Base-by-base conservation (phyloP, 1,140 invertebrate species). In the Drosophila kohkoa region DNA sequence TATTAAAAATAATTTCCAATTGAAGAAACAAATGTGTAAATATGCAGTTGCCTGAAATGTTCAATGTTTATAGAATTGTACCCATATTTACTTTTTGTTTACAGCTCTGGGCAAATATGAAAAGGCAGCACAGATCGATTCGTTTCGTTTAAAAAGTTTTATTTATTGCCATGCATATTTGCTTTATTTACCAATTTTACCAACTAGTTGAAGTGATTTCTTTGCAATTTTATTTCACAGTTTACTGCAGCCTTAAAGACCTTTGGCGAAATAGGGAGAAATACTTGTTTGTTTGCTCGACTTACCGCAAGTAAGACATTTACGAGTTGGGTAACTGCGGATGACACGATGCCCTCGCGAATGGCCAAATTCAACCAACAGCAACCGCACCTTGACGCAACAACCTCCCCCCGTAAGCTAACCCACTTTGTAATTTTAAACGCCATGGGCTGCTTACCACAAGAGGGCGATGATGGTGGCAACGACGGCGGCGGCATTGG, bases 311-410 rank as follows among this genome's bases (percentile, higher is more conserved):
- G 28, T 68, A 43, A 57, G 58, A 70, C 72, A 75, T 69, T 69
- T 69, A 75, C 59, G 72, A 69, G 25, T 57, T 62, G 25, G 66
- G 43, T 43, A 38, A 75, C 49, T 54, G 51, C 32, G 20, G 72
- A 55, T 62, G 65, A 69, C 57, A 69, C 46, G 64, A 52, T 67
- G 70, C 16, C 55, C 43, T 38, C 64, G 63, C 51, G 51, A 65
- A 7, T 55, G 38, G 20, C 49, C 62, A 41, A 66, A 38, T 54
- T 35, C 62, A 64, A 67, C 15, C 11, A 15, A 25, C 5, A 16
- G 5, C 3, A 49, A 55, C 71, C 71, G 49, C 71, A 74, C 71
- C 71, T 74, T 74, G 65, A 54, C 49, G 65, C 65, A 69, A 60
- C 64, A 15, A 67, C 38, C 65, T 10, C 43, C 11, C 35, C 20